Percentiles rank a stretch among this genome's conserved stretches.
phyloP scores from a whole-genome alignment of 2,888 invertebrate genomes.

The Chironomus tentans region DNA sequence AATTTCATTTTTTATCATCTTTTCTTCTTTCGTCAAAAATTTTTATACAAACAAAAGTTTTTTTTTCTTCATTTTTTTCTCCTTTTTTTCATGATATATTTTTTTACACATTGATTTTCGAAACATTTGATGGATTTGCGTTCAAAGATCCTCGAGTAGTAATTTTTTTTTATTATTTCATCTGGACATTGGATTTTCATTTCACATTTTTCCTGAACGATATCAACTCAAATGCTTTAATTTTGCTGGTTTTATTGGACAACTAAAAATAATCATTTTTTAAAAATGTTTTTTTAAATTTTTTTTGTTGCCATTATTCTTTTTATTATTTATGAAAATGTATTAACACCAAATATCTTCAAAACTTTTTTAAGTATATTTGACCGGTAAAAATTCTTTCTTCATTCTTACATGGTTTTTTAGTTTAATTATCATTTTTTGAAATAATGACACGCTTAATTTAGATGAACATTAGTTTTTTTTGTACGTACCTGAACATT shows the following conservation, averaged over 20 bases:
- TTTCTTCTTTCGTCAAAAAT: neutral
- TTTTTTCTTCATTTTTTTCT: neutral
- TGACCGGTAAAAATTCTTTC: neutral
- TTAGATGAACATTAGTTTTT: neutral
- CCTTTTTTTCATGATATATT: neutral
- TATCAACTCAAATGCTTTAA: conserved; percentile 9
- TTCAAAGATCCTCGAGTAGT: conserved; percentile 14
- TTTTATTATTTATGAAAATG: neutral
- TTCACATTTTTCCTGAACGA: conserved; percentile 9
- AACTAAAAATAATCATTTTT: conserved; percentile 8
- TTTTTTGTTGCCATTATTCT: neutral
- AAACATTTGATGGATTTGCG: conserved; percentile 17
- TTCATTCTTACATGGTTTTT: neutral
- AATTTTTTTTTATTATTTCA: neutral
- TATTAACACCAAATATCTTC: conserved; percentile 16
- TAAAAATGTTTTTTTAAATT: neutral
- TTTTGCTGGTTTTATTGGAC: conserved; percentile 17
- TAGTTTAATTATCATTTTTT: neutral
- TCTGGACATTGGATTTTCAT: conserved; percentile 11
- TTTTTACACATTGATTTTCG: conserved; percentile 19
- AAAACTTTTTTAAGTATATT: neutral
- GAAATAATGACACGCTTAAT: conserved; percentile 15
- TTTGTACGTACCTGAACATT: conserved; percentile 15
- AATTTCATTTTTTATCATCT: neutral
- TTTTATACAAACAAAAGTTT: neutral